Base-by-base conservation (phyloP, 2,888 invertebrate genomes). In the Petrophora chlorosata region DNA sequence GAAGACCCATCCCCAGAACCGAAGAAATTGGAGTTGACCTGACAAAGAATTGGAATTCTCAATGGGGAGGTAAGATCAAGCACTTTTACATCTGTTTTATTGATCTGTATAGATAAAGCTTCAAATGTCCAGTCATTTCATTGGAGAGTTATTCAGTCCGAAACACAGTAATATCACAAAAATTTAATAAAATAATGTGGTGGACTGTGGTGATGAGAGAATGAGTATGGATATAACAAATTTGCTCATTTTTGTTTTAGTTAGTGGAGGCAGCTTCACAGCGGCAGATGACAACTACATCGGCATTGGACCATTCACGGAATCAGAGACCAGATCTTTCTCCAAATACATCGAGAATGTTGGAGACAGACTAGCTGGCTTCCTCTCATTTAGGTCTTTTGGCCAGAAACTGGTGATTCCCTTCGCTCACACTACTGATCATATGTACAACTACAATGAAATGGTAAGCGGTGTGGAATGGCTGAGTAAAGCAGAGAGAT, bases 381-480 rank as follows among this genome's bases (percentile, higher is more conserved):
- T 93, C 61, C 63, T 95, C 1, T 91, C 93, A 0, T 92, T 94
- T 59, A 93, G 94, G 61, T 91, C 92, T 0, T 94, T 93, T 66
- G 93, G 94, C 0, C 94, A 94, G 59, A 82, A 85, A 5, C 67
- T 93, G 12, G 67, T 94, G 4, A 81, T 92, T 9, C 93, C 94
- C 0, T 93, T 92, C 56, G 93, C 93, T 0, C 91, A 92, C 40
- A 71, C 78, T 0, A 73, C 69, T 0, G 74, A 70, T 0, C 79
- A 76, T 0, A 72, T 91, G 23, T 78, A 75, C 2, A 93, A 93
- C 61, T 91, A 91, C 38, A 42, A 82, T 53, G 78, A 87, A 1
- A 83, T 86, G 82, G 89, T 89, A 48, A 66, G 73, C 17, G 5
- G 8, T 10, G 14, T 7, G 12, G 3, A 5, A n/a, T 10, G n/a